Evolutionary conservation across 2,888 invertebrate genomes (phyloP).

Genomic region (Melipona beecheii): DNA sequence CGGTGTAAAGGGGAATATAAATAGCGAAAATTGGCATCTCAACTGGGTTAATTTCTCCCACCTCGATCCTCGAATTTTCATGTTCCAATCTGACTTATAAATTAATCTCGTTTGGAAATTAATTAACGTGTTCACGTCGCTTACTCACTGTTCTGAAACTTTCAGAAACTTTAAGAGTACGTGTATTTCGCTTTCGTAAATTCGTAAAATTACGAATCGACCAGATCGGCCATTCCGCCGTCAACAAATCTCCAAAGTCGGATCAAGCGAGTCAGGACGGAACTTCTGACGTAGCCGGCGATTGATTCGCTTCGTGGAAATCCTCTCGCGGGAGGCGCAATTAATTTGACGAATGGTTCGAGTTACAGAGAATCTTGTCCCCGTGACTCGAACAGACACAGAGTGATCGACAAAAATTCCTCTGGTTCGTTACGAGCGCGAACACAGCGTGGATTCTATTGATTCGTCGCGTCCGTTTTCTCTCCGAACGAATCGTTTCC

Average conservation of each 20-base stretch:
- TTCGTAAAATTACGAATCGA: not conserved
- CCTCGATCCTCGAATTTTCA: too few relatives aligned
- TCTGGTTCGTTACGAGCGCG: too few relatives aligned
- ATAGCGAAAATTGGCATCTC: too few relatives aligned
- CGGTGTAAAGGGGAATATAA: too few relatives aligned
- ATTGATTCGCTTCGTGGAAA: conserved; percentile 46
- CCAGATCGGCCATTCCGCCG: not conserved
- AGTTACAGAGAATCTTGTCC: conserved; percentile 32
- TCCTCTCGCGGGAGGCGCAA: conserved; percentile 16
- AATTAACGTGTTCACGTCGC: too few relatives aligned
- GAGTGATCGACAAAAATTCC: conserved; percentile 22
- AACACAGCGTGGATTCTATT: not conserved
- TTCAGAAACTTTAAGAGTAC: not conserved
- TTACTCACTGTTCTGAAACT: not conserved
- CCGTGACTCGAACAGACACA: conserved; percentile 32
- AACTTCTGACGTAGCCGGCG: not conserved
- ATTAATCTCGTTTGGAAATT: too few relatives aligned
- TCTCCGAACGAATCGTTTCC: not conserved
- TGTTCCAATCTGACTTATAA: too few relatives aligned
- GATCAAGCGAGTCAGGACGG: not conserved
- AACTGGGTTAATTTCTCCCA: too few relatives aligned
- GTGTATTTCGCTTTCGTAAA: not conserved
- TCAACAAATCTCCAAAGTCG: not conserved
- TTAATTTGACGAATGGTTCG: conserved; percentile 45
- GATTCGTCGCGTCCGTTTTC: conserved; percentile 13